A percentile compares a stretch with the other conserved stretches of the same genome.
Evolutionary conservation across 2,113 vertebrate species (phyloP).

Genomic region (Rhinoptilus africanus): DNA sequence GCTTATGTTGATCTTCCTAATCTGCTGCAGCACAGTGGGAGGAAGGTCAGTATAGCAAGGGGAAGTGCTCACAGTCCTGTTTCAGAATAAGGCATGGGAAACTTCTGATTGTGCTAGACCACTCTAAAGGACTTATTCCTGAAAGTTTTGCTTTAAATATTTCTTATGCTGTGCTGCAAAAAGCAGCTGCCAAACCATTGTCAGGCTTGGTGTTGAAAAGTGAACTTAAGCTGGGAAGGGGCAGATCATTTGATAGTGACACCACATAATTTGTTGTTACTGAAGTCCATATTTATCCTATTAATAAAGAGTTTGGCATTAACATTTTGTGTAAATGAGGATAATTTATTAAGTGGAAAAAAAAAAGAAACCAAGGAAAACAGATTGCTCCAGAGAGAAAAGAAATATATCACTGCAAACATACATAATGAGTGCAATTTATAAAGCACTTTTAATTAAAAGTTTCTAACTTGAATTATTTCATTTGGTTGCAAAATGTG

Average conservation of each 20-base stretch:
- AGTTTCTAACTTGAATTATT: conserved; percentile 34
- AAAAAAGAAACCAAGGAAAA: conserved; percentile 58
- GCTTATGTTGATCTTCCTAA: background rate
- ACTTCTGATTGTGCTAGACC: background rate
- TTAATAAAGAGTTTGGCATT: conserved; percentile 39
- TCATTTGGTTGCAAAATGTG: background rate
- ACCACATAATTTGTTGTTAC: conserved; percentile 39
- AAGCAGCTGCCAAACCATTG: background rate
- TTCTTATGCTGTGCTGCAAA: background rate
- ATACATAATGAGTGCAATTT: conserved; percentile 54
- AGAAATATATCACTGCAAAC: conserved; percentile 63
- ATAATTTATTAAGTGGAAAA: conserved; percentile 30
- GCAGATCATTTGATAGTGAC: conserved; percentile 10
- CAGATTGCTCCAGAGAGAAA: conserved; percentile 33
- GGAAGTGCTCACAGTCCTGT: background rate
- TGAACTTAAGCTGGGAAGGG: conserved; percentile 1
- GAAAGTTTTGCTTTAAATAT: background rate
- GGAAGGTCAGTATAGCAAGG: fast-evolving
- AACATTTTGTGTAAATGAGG: conserved; percentile 57
- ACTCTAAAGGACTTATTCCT: background rate
- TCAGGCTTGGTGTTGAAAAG: background rate
- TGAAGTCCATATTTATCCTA: conserved; percentile 45
- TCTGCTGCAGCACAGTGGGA: background rate
- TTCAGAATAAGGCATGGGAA: background rate
- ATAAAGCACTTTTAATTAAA: conserved; percentile 58